Percentiles rank a stretch among this genome's conserved stretches.
These are phyloP conservation scores for Charaxes varanes DNA, from an alignment of 1,140 invertebrate species.

Conservation along the genomic window DNA sequence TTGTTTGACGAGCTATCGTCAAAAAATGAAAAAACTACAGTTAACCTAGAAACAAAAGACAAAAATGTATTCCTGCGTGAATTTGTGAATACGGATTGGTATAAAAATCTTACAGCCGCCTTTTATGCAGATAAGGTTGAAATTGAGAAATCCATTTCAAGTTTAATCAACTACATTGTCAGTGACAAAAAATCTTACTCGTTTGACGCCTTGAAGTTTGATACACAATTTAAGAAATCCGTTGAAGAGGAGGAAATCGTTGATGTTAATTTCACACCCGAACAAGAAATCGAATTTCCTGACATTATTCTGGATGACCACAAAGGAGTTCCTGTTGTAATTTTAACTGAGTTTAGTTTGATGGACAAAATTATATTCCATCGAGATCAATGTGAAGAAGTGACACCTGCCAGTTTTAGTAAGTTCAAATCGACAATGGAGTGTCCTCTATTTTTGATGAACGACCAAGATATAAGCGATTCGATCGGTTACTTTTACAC, in stretches of 20 bases:
- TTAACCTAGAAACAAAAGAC: slow-evolving; percentile 21
- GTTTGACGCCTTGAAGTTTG: slow-evolving; percentile 28
- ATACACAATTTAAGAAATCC: slow-evolving; percentile 1
- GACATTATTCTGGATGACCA: slow-evolving; percentile 31
- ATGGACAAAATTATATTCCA: slow-evolving; percentile 33
- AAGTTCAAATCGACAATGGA: slow-evolving; percentile 32
- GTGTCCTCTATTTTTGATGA: slow-evolving; percentile 29
- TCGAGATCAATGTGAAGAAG: slow-evolving; percentile 3
- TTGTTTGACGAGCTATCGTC: slow-evolving; percentile 19
- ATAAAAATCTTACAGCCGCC: slow-evolving; percentile 17
- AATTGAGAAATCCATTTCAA: slow-evolving; percentile 27
- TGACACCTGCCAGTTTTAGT: slow-evolving; percentile 25
- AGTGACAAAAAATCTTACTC: slow-evolving; percentile 27
- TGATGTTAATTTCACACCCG: slow-evolving; percentile 25
- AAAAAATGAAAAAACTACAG: slow-evolving; percentile 2
- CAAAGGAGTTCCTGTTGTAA: slow-evolving; percentile 29
- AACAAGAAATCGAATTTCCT: slow-evolving; percentile 31
- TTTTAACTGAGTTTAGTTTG: slow-evolving; percentile 23
- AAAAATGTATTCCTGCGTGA: slow-evolving; percentile 18
- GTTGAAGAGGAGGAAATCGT: slow-evolving; percentile 1
- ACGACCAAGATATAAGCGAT: slow-evolving; percentile 23
- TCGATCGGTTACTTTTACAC: slow-evolving; percentile 36
- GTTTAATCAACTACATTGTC: slow-evolving; percentile 30
- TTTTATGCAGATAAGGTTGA: slow-evolving; percentile 15
- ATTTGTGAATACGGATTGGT: slow-evolving; percentile 25